Evolutionary conservation across 1,140 invertebrate genomes (phyloP), one percentile per base, ranked within the genome.

Genomic region (Venustaconcha ellipsiformis): DNA sequence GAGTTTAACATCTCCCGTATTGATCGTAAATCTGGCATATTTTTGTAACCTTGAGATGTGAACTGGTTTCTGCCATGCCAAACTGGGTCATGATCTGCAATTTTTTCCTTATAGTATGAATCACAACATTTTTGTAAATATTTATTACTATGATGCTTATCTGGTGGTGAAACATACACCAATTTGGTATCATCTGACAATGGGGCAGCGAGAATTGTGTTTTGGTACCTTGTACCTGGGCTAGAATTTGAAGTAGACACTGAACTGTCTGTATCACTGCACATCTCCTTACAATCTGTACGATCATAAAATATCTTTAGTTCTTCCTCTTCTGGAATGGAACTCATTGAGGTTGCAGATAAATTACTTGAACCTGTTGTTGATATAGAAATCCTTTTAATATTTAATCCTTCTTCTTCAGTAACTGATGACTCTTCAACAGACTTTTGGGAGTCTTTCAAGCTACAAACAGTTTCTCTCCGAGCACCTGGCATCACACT

Each of bases 111-210:
- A 48, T 11, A 48, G 37, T 48, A 48, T 48, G 37, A 48, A 48
- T 48, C 37, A 11, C 37, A 48, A 0, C 37, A 4, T 48, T 48
- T 48, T 48, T 48, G 37, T 48, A 48, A 48, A 48, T 48, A 48
- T 48, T 48, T 48, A 48, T 48, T 48, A 48, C 37, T 48, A 48
- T 11, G 37, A 8, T 48, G 37, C 37, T 6, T 71, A 20, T 78
- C 72, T 65, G 72, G 57, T 23, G 60, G 60, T 66, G 80, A 69
- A 62, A 82, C 76, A 69, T 78, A 71, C 17, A 80, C 80, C 55
- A 85, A 60, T 72, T 86, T 86, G 13, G 79, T 82, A 67, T 87
- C 85, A n/a, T 87, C 85, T 59, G 79, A 81, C 23, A 68, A 64
- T 72, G 11, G 75, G 72, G 48, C 20, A 77, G 2, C 63, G 57